These are phyloP conservation scores for Tragelaphus strepsiceros DNA, from an alignment of 2,113 vertebrate species.

Conservation along the genomic window DNA sequence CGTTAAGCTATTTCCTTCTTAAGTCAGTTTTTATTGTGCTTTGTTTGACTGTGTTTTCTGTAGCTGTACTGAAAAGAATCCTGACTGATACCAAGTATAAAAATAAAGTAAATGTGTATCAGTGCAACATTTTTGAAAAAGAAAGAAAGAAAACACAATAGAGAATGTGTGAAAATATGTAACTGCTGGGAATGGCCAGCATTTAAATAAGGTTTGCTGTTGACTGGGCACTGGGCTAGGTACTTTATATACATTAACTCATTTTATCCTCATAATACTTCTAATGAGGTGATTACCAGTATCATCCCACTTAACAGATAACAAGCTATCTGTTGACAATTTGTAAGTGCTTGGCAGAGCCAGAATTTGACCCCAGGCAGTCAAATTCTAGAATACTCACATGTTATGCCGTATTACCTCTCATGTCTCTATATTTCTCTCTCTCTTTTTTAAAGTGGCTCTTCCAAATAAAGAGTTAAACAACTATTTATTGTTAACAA, in stretches of 20 bases:
- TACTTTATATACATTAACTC: neutral
- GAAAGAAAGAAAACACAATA: neutral
- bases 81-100: neutral
- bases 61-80: neutral
- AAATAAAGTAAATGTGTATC: neutral
- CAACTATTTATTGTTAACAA: too few relatives aligned
- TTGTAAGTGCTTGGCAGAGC: neutral
- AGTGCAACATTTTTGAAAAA: neutral
- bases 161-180: neutral
- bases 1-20: neutral
- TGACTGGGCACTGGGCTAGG: neutral
- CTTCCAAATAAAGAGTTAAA: slow-evolving; percentile 13
- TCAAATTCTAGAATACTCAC: neutral
- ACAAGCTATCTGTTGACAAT: neutral
- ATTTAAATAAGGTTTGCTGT: neutral
- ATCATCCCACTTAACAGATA: neutral
- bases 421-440: neutral
- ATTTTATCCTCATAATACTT: neutral
- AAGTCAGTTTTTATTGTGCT: neutral
- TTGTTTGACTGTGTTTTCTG: slow-evolving; percentile 2
- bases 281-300: neutral
- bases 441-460: neutral
- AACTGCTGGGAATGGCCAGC: neutral
- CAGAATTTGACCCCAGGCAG: neutral
- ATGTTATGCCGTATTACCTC: neutral